phyloP scores from a whole-genome alignment of 2,888 invertebrate genomes.

The Aelia acuminata region DNA sequence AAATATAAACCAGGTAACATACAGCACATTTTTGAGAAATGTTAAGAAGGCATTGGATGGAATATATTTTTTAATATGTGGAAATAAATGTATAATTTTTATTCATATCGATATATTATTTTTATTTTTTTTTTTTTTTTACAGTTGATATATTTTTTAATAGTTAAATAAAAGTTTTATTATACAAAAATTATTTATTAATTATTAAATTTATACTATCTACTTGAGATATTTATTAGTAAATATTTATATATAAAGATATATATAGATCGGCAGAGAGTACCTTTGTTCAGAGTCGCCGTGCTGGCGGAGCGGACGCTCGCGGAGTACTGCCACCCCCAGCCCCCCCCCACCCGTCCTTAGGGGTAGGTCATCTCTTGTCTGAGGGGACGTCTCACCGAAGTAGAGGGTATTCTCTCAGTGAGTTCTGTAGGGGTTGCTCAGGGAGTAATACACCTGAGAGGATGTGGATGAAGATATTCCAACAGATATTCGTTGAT shows the following conservation, averaged over 20 bases:
- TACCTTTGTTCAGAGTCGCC: slow-evolving; percentile 32
- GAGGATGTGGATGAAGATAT: no score
- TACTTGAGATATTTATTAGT: background rate
- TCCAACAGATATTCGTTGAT: no score
- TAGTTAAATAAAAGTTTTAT: background rate
- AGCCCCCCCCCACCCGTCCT: background rate
- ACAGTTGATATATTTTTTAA: background rate
- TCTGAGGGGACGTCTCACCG: background rate
- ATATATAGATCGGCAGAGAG: background rate
- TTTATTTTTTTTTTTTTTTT: background rate
- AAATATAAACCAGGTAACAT: no score
- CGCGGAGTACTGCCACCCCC: slow-evolving; percentile 22
- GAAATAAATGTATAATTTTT: no score
- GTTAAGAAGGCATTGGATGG: no score
- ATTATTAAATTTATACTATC: background rate
- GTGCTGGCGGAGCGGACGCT: slow-evolving; percentile 29
- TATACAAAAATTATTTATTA: background rate
- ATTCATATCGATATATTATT: background rate
- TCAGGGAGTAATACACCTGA: background rate
- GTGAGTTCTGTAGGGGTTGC: background rate
- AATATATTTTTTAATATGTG: no score
- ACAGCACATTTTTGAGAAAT: no score
- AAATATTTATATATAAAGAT: background rate
- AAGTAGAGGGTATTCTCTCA: background rate
- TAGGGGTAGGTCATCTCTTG: slow-evolving; percentile 21